Evolutionary conservation across 2,113 vertebrate genomes (phyloP), one percentile per base, ranked within the genome.

Genomic region (Neolamprologus devosi): DNA sequence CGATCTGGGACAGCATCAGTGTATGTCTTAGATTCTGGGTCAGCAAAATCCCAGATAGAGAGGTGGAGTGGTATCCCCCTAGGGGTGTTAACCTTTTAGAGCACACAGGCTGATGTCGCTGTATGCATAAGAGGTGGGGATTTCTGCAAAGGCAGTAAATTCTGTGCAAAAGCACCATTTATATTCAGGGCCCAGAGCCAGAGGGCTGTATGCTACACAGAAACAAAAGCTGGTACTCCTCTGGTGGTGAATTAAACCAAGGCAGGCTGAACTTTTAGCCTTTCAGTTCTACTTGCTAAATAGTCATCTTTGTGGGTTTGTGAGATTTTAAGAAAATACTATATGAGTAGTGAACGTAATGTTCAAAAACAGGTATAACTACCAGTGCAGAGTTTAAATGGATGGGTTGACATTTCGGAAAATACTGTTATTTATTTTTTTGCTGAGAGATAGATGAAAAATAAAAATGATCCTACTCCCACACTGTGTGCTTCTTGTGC

Each of bases 21-120:
- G 91, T 93, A 91, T 92, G 82, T 90, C 88, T 91, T 89, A 55
- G 85, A 87, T 92, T 91, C 80, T 91, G 90, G 92, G 90, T 96
- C 95, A 95, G 95, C 94, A 96, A 87, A 96, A 93, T 7, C 8
- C 42, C 82, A 60, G 86, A 83, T 82, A 84, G 58, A 75, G 78
- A 51, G 57, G 88, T 81, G 81, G 87, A 91, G 89, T 45, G 54
- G 28, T 33, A 9, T 87, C 87, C 89, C 82, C 5, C 4, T 2
- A 14, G 87, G 92, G 83, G 60, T 26, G 83, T 89, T 84, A 87
- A 87, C 90, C 82, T 89, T 86, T 88, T 75, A 89, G 84, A 90
- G 86, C 55, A 35, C 53, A 70, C 80, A 35, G 87, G 73, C 80
- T 19, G 73, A 88, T 88, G 86, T 84, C 5, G 7, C 42, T 87